Base-by-base conservation (phyloP, 2,888 invertebrate species). In the Rhynchonema sp. region DNA sequence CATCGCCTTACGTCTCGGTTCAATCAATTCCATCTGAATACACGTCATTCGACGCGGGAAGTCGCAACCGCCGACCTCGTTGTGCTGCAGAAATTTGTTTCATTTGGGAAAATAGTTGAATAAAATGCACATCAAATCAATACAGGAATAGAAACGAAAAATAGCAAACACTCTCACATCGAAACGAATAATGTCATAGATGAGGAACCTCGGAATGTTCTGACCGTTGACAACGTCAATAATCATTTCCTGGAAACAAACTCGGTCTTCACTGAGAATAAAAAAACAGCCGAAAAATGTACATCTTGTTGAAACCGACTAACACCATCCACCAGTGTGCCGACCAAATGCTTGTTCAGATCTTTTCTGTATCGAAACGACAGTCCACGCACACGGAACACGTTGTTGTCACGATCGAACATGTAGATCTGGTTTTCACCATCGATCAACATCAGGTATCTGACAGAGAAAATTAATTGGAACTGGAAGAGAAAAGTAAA, bases 361-460 rank as follows among this genome's bases (percentile, higher is more conserved):
- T 87, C 83, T 72, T 83, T 84, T 56, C 82, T 79, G 68, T 83
- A 80, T 0, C 85, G 83, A 77, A 98, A 96, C 60, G 79, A 79
- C 46, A 98, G 73, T 46, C 84, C 83, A 20, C 82, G 79, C 1
- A 90, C 87, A 77, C 84, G 82, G 75, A 77, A 98, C 56, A 89
- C 84, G 66, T 86, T 84, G 76, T 92, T 85, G 76, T 98, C 91
- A 71, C 98, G 81, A 78, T 99, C 98, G 69, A 96, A 78, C 78
- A 96, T 89, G 73, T 85, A 99, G 23, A 92, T 81, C 71, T 89
- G 83, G 64, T 85, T 80, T 65, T 82, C 81, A 27, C 84, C 86
- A 67, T 87, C 83, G 64, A 99, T 89, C 53, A 92, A 77, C 88
- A 98, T 88, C 87, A 98, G 86, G 74, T 91, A 98, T 70, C 92